Evolutionary conservation across 2,113 vertebrate species (phyloP), one percentile per base, ranked within the genome.

Genomic region (Caranx ignobilis): DNA sequence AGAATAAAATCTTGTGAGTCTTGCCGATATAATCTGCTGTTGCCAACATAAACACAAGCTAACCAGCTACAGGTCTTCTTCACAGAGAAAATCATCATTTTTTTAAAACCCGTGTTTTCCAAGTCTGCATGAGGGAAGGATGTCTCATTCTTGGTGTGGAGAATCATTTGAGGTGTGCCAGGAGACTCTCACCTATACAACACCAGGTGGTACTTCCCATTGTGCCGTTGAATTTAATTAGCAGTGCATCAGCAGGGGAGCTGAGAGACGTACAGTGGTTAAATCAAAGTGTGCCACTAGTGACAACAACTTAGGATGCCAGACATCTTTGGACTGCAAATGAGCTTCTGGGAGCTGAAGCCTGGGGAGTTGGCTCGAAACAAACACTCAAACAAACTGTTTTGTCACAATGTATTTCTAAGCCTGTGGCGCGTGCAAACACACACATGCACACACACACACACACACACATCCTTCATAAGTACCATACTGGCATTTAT

Each of bases 211-310:
- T 72, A 61, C 52, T 68, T 83, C 81, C 81, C 75, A 81, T 72
- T 83, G 77, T 71, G 88, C 73, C 21, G 67, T 79, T 89, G 78
- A 84, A 90, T 89, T 91, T 89, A 93, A 93, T 93, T 88, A 91
- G 83, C 85, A 62, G 19, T 69, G 50, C 43, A 84, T 87, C 86
- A 74, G 41, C 87, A 87, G 83, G 88, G 86, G 90, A 86, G 82
- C 15, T 26, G 82, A 84, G 81, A 87, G 79, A 83, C 79, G 57
- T 35, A 68, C 87, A 69, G 84, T 59, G 79, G 64, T 81, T 90
- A 71, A 84, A 90, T 88, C 84, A 89, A 83, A 90, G 79, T 75
- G 84, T 65, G 77, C 77, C 86, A 84, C 83, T 37, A 34, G 89
- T 85, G 87, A 75, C 71, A 43, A 32, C 19, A 59, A 81, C 61